Conservation (phyloP, 2,797 vertebrate genomes). For the Phataginus tetradactyla region DNA sequence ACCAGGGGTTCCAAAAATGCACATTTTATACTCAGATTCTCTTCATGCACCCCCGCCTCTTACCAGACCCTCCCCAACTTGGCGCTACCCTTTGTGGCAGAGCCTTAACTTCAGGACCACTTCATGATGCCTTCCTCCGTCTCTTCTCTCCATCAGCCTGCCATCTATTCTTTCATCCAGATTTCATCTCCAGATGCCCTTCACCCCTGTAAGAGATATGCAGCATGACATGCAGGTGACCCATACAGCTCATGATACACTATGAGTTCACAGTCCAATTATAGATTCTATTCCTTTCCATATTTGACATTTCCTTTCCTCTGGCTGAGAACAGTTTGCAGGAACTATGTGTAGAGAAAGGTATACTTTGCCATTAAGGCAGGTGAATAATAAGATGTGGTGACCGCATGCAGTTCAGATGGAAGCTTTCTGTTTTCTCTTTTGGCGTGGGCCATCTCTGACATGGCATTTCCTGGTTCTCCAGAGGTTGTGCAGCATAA, state of each 20-base stretch:
- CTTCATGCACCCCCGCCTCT: neutral
- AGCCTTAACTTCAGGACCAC: slow-evolving; percentile 37
- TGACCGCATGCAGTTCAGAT: neutral
- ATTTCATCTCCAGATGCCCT: slow-evolving; percentile 48
- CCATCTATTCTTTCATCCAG: slow-evolving; percentile 49
- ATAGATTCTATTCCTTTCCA: slow-evolving; percentile 39
- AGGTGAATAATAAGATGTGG: neutral
- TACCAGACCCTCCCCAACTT: slow-evolving; percentile 5
- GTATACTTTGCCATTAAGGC: neutral
- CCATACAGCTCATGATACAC: slow-evolving; percentile 3
- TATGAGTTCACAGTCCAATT: slow-evolving; percentile 38
- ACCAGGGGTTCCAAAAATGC: slow-evolving; percentile 9
- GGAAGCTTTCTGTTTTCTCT: slow-evolving; percentile 1
- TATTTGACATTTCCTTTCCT: slow-evolving; percentile 46
- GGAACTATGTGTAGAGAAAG: slow-evolving; percentile 27
- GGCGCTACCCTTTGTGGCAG: neutral
- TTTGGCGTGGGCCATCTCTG: neutral
- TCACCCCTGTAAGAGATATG: neutral
- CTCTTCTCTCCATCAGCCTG: slow-evolving; percentile 6
- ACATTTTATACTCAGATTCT: slow-evolving; percentile 32
- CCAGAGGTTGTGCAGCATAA: neutral
- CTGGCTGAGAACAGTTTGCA: slow-evolving; percentile 14
- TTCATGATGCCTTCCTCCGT: slow-evolving; percentile 48
- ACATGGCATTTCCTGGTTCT: neutral
- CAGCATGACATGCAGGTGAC: neutral